Evolutionary conservation across 2,888 invertebrate genomes (phyloP).

Genomic region (Sinodicranocentrus sp.): DNA sequence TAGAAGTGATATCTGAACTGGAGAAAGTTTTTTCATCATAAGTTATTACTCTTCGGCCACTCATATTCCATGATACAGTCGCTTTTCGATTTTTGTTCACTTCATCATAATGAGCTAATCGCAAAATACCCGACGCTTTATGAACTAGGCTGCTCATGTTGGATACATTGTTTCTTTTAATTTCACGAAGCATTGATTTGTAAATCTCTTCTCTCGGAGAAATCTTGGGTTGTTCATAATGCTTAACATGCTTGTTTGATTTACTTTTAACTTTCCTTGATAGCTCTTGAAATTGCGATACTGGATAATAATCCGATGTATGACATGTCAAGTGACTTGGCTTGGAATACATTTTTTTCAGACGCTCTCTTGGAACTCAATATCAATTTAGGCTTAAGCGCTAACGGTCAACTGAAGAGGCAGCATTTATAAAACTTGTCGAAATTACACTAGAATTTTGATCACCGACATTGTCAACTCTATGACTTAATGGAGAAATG

Average conservation of each 20-base stretch:
- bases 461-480: too few relatives aligned
- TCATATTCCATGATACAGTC: slow-evolving; percentile 46
- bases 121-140: slow-evolving; percentile 58
- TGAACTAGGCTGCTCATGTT: slow-evolving; percentile 42
- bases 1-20: too few relatives aligned
- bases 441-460: too few relatives aligned
- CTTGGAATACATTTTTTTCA: too few relatives aligned
- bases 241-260: neutral
- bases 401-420: too few relatives aligned
- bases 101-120: slow-evolving; percentile 37
- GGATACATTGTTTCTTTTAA: slow-evolving; percentile 9
- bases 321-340: slow-evolving; percentile 3
- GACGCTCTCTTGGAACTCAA: too few relatives aligned
- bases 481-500: too few relatives aligned
- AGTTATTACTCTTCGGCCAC: slow-evolving; percentile 28
- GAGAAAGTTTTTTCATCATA: too few relatives aligned
- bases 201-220: slow-evolving; percentile 58
- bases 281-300: slow-evolving; percentile 46
- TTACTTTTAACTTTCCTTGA: slow-evolving; percentile 19
- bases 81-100: neutral
- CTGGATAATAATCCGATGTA: neutral
- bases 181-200: slow-evolving; percentile 55
- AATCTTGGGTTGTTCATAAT: neutral
- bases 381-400: too few relatives aligned
- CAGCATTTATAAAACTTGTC: too few relatives aligned